Percentiles rank a stretch among this genome's conserved stretches.
These are phyloP conservation scores for Anableps anableps DNA, from an alignment of 2,797 vertebrate genomes.

Conservation along the genomic window DNA sequence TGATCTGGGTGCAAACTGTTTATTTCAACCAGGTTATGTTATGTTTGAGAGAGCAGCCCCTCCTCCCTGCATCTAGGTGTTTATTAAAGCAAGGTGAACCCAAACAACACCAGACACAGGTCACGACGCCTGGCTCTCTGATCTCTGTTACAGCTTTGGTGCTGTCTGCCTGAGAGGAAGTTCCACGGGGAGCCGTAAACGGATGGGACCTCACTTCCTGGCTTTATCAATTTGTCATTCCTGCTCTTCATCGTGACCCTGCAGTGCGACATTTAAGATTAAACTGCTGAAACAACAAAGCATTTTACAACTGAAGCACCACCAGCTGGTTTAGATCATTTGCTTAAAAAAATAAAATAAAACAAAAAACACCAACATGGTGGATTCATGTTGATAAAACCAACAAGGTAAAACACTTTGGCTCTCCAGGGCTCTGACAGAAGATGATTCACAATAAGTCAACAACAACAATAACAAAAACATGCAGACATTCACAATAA, in stretches of 20 bases:
- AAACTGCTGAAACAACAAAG: constrained; percentile 51
- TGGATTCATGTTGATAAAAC: constrained; percentile 35
- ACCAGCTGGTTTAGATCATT: constrained; percentile 21
- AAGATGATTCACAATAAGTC: constrained; percentile 14
- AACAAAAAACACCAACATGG: neutral
- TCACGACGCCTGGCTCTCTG: constrained; percentile 70
- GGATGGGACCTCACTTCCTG: constrained; percentile 65
- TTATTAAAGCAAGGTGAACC: constrained; percentile 85
- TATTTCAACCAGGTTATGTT: constrained; percentile 64
- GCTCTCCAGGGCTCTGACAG: constrained; percentile 29
- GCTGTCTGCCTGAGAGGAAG: constrained; percentile 63
- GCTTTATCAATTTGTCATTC: constrained; percentile 75
- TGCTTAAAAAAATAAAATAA: neutral
- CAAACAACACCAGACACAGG: constrained; percentile 77
- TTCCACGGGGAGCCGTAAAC: constrained; percentile 71
- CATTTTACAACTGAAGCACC: constrained; percentile 53
- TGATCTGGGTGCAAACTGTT: constrained; percentile 62
- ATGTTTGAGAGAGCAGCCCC: constrained; percentile 68
- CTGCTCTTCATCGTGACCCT: constrained; percentile 57
- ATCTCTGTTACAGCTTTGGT: constrained; percentile 69
- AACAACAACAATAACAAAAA: constrained; percentile 35
- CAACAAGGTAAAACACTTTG: constrained; percentile 2
- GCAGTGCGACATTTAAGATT: constrained; percentile 49
- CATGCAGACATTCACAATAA: constrained; percentile 29
- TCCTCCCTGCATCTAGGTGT: constrained; percentile 71